Base-by-base conservation (phyloP, 2,797 vertebrate species). In the Pipistrellus pygmaeus region DNA sequence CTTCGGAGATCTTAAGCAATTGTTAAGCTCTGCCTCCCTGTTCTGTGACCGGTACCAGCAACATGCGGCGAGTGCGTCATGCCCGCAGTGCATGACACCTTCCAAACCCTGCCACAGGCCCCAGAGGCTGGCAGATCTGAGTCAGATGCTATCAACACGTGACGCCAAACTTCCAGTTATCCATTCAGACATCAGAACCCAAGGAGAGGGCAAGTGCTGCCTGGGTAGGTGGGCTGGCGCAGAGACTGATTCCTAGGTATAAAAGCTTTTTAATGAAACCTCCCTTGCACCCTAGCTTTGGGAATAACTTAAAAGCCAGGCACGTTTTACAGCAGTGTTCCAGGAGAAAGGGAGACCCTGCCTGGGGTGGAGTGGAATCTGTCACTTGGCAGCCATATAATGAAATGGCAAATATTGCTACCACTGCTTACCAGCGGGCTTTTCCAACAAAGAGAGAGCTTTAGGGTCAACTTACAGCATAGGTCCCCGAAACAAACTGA, bases 121-220 rank as follows among this genome's bases (percentile, higher is more conserved):
- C 85, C 66, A 92, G 57, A 88, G 89, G 76, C 73, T 77, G 77
- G 82, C 93, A 96, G 95, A 96, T 93, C 89, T 76, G 81, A 97
- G 97, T 96, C 96, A 97, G 97, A 98, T 98, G 98, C 98, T 98
- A 98, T 98, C 98, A 97, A 98, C 88, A 97, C 97, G 98, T 97
- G 98, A 98, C 97, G 96, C 85, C 92, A 96, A 93, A 95, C 68
- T 95, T 51, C 82, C 66, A 94, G 78, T 55, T 62, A 72, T 51
- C 88, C 80, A 91, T 75, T 94, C 60, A 85, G 85, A 30, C 46
- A 81, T 41, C 62, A 84, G 41, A 85, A 82, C 18, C 87, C 76
- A 80, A 23, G 53, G 46, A 82, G 75, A 82, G 15, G 30, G 41
- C 44, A 69, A 91, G 68, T 80, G 92, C 57, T 46, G 75, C 25